Conservation (phyloP, 2,888 invertebrate species). For the Oscheius myriophilus region DNA sequence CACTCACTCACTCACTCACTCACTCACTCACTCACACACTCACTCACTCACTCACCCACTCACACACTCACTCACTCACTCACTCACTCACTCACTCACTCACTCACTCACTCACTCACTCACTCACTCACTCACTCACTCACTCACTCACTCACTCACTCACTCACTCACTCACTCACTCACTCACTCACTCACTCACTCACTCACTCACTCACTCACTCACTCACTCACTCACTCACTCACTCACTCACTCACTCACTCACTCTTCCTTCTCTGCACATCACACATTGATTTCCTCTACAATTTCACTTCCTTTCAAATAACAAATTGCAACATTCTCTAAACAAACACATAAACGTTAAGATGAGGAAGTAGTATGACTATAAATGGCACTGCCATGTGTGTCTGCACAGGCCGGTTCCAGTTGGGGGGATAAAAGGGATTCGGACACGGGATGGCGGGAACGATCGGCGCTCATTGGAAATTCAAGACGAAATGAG, state of each 20-base stretch:
- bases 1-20: background rate
- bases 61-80: background rate
- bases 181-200: background rate
- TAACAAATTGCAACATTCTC: background rate
- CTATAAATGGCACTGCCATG: too few species aligned
- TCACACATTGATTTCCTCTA: constrained; percentile 8
- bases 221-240: constrained; percentile 2
- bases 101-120: background rate
- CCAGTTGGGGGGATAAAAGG: too few species aligned
- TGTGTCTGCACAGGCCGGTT: too few species aligned
- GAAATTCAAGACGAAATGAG: too few species aligned
- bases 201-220: background rate
- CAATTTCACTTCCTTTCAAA: constrained; percentile 9
- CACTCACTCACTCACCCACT: background rate
- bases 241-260: background rate
- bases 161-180: constrained; percentile 1
- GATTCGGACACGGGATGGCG: too few species aligned
- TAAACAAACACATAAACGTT: too few species aligned
- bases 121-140: background rate
- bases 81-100: background rate
- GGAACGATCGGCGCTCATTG: too few species aligned
- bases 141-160: background rate
- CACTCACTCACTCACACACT: background rate
- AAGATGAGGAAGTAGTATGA: too few species aligned
- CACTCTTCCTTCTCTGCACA: too few species aligned